phyloP scores from a whole-genome alignment of 1,140 invertebrate species.

The Hypsibius dujardini region DNA sequence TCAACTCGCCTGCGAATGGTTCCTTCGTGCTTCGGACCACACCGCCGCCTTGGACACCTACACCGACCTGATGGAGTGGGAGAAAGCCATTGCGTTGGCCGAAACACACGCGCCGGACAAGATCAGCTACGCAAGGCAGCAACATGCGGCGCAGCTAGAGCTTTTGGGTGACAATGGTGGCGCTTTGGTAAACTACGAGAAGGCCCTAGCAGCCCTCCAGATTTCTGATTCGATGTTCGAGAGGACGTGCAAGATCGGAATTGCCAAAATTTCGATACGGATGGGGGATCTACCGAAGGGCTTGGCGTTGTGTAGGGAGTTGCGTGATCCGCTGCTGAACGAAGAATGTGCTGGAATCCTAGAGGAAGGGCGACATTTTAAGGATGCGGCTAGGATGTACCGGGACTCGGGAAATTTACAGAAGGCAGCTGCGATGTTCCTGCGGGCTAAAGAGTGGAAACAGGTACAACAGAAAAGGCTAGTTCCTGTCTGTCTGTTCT shows the following conservation, averaged over 20 bases:
- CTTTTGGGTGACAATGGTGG: constrained; percentile 48
- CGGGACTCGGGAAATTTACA: constrained; percentile 74
- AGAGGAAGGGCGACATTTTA: constrained; percentile 54
- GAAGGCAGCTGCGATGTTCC: constrained; percentile 75
- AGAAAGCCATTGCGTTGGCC: constrained; percentile 69
- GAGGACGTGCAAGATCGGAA: constrained; percentile 19
- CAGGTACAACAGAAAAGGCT: constrained; percentile 17
- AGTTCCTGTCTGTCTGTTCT: too few species aligned
- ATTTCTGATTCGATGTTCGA: constrained; percentile 40
- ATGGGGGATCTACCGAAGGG: constrained; percentile 40
- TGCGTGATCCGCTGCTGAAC: constrained; percentile 43
- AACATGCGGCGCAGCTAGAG: constrained; percentile 87
- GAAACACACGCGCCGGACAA: constrained; percentile 63
- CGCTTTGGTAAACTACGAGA: constrained; percentile 56
- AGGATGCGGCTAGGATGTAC: constrained; percentile 51
- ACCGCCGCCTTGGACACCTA: constrained; percentile 53
- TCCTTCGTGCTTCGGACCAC: constrained; percentile 41
- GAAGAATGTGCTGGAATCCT: constrained; percentile 83
- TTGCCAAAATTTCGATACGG: constrained; percentile 21
- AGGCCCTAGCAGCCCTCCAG: constrained; percentile 77
- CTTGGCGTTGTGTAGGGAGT: constrained; percentile 54
- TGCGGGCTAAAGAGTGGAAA: constrained; percentile 81
- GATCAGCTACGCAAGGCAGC: constrained; percentile 64
- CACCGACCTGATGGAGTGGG: constrained; percentile 72
- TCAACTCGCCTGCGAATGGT: constrained; percentile 57